A percentile compares a stretch with the other conserved stretches of the same genome.
phyloP scores from a whole-genome alignment of 2,113 vertebrate species.

The Acanthisitta chloris region DNA sequence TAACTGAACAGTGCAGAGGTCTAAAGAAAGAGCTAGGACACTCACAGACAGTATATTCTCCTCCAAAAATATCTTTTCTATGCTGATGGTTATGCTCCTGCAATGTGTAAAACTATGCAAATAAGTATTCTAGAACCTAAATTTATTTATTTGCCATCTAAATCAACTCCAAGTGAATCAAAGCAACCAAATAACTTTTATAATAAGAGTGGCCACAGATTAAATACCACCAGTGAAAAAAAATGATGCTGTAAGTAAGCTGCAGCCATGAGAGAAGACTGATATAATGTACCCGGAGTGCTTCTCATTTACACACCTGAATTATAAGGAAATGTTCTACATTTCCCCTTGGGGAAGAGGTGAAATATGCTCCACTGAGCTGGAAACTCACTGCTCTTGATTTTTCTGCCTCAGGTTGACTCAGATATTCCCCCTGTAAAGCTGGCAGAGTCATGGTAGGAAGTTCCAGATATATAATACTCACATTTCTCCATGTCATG shows the following conservation, averaged over 20 bases:
- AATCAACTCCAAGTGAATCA: background rate
- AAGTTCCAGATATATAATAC: background rate
- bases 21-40: background rate
- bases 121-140: background rate
- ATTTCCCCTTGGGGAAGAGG: conserved; percentile 6
- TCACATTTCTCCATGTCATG: background rate
- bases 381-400: background rate
- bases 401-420: conserved; percentile 7
- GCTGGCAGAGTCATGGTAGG: background rate
- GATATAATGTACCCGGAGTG: background rate
- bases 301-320: conserved; percentile 37
- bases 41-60: background rate
- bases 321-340: conserved; percentile 28
- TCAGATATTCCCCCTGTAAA: background rate
- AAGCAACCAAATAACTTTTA: background rate
- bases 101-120: background rate
- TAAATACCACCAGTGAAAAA: background rate
- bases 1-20: background rate
- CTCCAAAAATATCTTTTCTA: background rate
- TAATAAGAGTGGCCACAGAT: background rate
- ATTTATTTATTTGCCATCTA: background rate
- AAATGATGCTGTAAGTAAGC: background rate
- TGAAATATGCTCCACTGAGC: conserved; percentile 24
- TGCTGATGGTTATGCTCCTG: background rate
- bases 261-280: background rate